Conservation (phyloP, 2,888 invertebrate genomes). For the Ormyrus labotus region DNA sequence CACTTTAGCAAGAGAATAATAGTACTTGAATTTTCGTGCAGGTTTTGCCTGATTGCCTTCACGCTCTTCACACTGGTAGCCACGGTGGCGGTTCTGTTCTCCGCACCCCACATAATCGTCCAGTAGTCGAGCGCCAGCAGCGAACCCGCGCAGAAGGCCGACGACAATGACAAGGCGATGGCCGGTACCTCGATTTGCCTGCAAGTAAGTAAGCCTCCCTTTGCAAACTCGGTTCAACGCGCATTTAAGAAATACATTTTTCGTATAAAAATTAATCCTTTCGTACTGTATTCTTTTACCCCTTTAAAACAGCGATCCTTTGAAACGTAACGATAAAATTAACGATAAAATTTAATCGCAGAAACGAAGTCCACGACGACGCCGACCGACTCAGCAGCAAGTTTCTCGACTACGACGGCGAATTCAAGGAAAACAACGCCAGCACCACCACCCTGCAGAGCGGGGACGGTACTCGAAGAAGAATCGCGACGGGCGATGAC, state of each 20-base stretch:
- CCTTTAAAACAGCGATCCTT: too few species aligned
- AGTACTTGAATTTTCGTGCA: constrained; percentile 66
- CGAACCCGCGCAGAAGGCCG: constrained; percentile 59
- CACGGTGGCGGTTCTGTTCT: constrained; percentile 92
- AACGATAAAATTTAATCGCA: background rate
- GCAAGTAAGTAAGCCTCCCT: constrained; percentile 57
- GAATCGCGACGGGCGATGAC: background rate
- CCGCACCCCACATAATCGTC: constrained; percentile 96
- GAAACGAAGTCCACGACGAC: constrained; percentile 28
- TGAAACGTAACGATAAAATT: background rate
- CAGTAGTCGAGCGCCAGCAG: constrained; percentile 81
- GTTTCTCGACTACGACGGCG: background rate
- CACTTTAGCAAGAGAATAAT: too few species aligned
- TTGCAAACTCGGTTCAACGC: background rate
- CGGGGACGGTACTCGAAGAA: background rate
- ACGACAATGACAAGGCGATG: constrained; percentile 54
- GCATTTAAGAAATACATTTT: background rate
- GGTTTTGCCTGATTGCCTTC: constrained; percentile 96
- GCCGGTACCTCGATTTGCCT: constrained; percentile 59
- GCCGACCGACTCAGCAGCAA: background rate
- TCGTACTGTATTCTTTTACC: too few species aligned
- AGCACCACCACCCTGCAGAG: background rate
- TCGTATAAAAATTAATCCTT: background rate
- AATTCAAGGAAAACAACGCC: constrained; percentile 1
- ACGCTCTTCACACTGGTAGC: constrained; percentile 95